These are phyloP conservation scores for Lissocephala sabroskyi DNA, from an alignment of 2,888 invertebrate species.

Conservation along the genomic window DNA sequence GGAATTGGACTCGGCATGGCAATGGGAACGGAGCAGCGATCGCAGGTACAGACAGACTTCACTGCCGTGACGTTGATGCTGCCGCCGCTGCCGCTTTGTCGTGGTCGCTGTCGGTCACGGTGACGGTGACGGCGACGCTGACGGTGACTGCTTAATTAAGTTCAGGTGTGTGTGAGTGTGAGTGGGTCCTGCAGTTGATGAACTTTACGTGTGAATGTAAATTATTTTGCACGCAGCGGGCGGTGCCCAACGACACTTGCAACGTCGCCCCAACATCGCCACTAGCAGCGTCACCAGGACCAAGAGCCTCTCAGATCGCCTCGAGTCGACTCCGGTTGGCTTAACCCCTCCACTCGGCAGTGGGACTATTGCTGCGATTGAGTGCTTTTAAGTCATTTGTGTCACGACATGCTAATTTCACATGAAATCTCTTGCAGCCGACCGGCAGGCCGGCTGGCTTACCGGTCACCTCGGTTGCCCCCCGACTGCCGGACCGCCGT, in stretches of 20 bases:
- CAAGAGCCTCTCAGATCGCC: neutral
- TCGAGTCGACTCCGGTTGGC: neutral
- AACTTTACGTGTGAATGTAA: slow-evolving; percentile 65
- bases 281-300: too few relatives aligned
- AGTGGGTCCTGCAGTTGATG: slow-evolving; percentile 42
- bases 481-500: slow-evolving; percentile 7
- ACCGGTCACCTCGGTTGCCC: neutral
- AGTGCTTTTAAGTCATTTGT: slow-evolving; percentile 68
- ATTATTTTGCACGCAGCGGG: slow-evolving; percentile 65
- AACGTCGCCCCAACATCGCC: slow-evolving; percentile 27
- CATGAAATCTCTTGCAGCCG: slow-evolving; percentile 65
- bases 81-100: too few relatives aligned
- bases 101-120: too few relatives aligned
- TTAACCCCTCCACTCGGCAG: slow-evolving; percentile 5
- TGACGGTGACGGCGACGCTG: too few relatives aligned
- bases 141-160: slow-evolving; percentile 48
- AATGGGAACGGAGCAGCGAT: neutral
- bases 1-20: slow-evolving; percentile 8
- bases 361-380: slow-evolving; percentile 50
- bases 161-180: slow-evolving; percentile 35
- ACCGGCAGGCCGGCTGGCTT: slow-evolving; percentile 4
- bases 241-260: slow-evolving; percentile 53
- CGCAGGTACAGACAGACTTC: slow-evolving; percentile 5
- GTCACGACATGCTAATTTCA: slow-evolving; percentile 68
- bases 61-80: slow-evolving; percentile 40